Conservation (phyloP, 2,113 vertebrate species). For the Phrynosoma blainvillii region DNA sequence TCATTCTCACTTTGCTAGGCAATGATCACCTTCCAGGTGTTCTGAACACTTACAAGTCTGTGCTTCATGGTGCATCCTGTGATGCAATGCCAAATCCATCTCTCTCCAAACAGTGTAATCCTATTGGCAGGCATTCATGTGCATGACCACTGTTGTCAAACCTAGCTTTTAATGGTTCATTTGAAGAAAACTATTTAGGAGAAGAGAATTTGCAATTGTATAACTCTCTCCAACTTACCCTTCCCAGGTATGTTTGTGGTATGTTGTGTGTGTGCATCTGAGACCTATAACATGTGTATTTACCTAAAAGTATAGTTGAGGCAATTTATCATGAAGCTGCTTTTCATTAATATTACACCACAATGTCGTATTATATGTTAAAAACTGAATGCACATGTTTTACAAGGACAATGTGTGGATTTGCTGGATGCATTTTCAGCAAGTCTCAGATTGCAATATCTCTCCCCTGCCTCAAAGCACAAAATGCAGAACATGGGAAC, state of each 20-base stretch:
- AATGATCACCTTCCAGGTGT: background rate
- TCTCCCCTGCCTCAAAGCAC: background rate
- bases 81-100: background rate
- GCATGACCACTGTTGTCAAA: background rate
- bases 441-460: background rate
- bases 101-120: background rate
- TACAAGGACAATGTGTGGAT: background rate
- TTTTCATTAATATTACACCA: background rate
- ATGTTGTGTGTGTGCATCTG: background rate
- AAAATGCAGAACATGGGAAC: background rate
- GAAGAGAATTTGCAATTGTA: background rate
- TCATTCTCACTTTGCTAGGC: background rate
- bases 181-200: background rate
- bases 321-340: background rate
- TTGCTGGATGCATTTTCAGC: background rate
- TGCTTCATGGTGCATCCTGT: no score
- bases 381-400: slow-evolving; percentile 2
- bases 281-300: background rate
- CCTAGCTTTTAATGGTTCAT: background rate
- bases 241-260: background rate
- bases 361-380: background rate
- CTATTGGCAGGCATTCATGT: background rate
- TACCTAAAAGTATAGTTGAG: background rate
- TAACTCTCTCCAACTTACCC: background rate
- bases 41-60: background rate